A percentile compares a stretch with the other conserved stretches of the same genome.
phyloP scores from a whole-genome alignment of 2,888 invertebrate genomes.

The Orthosia cruda region DNA sequence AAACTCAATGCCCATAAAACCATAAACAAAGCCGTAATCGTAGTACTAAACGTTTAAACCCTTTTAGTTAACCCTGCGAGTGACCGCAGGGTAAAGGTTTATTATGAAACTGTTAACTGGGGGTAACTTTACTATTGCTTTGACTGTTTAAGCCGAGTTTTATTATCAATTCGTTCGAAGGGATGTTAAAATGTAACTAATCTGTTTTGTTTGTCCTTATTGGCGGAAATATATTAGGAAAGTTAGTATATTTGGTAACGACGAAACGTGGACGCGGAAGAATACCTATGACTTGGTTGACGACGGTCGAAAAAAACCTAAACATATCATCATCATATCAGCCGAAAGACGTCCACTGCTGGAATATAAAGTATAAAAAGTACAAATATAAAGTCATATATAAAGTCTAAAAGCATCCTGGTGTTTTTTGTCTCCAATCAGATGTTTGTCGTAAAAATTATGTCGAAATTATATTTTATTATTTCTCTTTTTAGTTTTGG shows the following conservation, averaged over 20 bases:
- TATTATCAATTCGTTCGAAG: constrained; percentile 55
- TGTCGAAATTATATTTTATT: too few relatives aligned
- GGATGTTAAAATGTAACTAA: constrained; percentile 22
- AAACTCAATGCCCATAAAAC: constrained; percentile 58
- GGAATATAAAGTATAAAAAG: too few relatives aligned
- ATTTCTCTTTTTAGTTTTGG: too few relatives aligned
- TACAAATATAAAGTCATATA: too few relatives aligned
- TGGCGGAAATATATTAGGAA: background rate
- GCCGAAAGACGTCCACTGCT: too few relatives aligned
- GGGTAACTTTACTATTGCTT: constrained; percentile 68
- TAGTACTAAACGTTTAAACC: constrained; percentile 63
- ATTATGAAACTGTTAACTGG: constrained; percentile 72
- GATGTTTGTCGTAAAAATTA: too few relatives aligned
- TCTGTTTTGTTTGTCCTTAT: background rate
- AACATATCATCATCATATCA: too few relatives aligned
- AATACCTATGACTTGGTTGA: too few relatives aligned
- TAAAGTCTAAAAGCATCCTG: too few relatives aligned
- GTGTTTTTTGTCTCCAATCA: too few relatives aligned
- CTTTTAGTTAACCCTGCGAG: constrained; percentile 68
- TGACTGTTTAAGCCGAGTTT: constrained; percentile 56
- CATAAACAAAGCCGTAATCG: constrained; percentile 60
- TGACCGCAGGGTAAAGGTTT: constrained; percentile 71
- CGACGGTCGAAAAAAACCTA: too few relatives aligned
- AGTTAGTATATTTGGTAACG: background rate
- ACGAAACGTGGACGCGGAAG: too few relatives aligned